These are phyloP conservation scores for Caretta caretta DNA, from an alignment of 2,113 vertebrate genomes.

Conservation along the genomic window DNA sequence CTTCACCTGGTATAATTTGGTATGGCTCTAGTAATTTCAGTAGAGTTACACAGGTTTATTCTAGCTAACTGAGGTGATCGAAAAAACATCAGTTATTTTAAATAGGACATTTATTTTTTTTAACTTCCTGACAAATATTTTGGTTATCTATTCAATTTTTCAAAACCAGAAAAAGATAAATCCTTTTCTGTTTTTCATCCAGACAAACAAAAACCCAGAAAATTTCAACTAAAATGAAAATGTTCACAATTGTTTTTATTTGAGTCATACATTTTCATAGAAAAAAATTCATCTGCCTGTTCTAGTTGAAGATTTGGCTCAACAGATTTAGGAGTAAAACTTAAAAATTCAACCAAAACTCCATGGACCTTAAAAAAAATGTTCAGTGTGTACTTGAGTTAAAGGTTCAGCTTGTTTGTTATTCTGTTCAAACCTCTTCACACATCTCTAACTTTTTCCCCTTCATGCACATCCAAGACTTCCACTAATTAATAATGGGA, in stretches of 20 bases:
- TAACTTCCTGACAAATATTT: neutral
- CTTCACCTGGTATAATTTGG: neutral
- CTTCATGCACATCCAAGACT: neutral
- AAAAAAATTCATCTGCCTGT: neutral
- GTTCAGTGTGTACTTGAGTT: neutral
- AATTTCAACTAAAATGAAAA: accelerated
- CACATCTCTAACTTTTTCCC: neutral
- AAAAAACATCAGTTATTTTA: neutral
- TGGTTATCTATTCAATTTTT: neutral
- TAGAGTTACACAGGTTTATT: neutral
- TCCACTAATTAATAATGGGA: neutral
- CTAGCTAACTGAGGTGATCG: accelerated
- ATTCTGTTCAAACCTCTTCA: accelerated
- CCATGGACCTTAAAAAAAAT: neutral
- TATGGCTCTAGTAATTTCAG: accelerated
- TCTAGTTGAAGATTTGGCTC: neutral
- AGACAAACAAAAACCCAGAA: neutral
- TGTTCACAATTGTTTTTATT: neutral
- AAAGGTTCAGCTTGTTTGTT: neutral
- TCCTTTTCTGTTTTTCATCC: neutral
- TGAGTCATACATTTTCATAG: neutral
- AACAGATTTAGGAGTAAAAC: accelerated
- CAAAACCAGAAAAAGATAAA: neutral
- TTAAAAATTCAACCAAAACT: neutral
- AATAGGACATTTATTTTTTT: neutral